A percentile compares a stretch with the other conserved stretches of the same genome.
These are phyloP conservation scores for Teleogryllus oceanicus DNA, from an alignment of 2,888 invertebrate species.

Conservation along the genomic window DNA sequence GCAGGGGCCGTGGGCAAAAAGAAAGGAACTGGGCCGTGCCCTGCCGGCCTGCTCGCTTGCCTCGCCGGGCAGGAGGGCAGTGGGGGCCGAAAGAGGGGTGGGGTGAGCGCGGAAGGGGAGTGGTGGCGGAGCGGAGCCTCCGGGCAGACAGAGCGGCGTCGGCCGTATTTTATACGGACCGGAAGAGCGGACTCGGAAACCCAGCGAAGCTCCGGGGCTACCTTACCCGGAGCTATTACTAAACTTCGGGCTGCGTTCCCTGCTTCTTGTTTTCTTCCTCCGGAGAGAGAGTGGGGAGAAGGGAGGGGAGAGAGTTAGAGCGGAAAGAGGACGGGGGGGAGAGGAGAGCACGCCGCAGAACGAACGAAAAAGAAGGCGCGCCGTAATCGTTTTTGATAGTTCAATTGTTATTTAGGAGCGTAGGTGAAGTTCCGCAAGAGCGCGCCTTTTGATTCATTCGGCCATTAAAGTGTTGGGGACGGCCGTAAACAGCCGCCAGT, in stretches of 20 bases:
- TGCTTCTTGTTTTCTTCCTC: background rate
- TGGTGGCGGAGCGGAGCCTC: background rate
- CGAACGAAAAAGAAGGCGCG: background rate
- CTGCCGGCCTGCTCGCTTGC: background rate
- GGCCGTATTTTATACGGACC: constrained; percentile 18
- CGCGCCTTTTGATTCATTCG: constrained; percentile 18
- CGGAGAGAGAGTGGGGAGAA: background rate
- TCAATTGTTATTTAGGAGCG: constrained; percentile 10
- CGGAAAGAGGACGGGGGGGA: background rate
- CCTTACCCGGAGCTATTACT: constrained; percentile 1
- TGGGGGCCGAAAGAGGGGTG: background rate
- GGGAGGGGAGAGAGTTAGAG: background rate
- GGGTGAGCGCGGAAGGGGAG: background rate
- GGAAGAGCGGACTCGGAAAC: background rate
- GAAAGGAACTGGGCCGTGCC: background rate
- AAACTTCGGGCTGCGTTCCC: background rate
- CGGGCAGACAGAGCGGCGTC: constrained; percentile 3
- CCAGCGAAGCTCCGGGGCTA: background rate
- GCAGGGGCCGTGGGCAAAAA: background rate
- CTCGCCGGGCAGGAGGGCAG: too few relatives aligned
- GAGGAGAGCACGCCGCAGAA: background rate
- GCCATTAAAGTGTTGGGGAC: background rate
- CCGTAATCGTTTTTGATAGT: constrained; percentile 1
- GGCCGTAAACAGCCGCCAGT: background rate
- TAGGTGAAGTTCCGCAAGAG: background rate